phyloP scores from a whole-genome alignment of 2,113 vertebrate species.

The Corythornis vintsioides region DNA sequence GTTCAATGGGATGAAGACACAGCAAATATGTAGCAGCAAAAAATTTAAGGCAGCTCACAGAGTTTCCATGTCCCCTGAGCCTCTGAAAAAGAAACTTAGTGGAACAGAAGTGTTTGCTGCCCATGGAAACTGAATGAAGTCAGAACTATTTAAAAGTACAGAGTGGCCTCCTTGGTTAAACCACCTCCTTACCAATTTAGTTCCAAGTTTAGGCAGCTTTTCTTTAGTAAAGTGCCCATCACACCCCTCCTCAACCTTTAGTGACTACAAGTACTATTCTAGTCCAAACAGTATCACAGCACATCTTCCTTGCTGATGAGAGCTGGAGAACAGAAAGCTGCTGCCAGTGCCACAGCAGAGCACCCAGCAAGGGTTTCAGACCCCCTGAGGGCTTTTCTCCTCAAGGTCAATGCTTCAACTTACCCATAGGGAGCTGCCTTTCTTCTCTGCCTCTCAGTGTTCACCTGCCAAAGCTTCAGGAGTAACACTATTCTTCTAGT shows the following conservation, averaged over 20 bases:
- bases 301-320: not conserved
- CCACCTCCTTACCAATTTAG: not conserved
- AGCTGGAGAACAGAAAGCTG: not conserved
- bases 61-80: not conserved
- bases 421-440: not conserved
- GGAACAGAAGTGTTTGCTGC: not conserved
- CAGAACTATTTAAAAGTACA: not conserved
- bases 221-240: not conserved
- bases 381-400: not conserved
- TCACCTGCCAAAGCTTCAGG: constrained; percentile 13
- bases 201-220: not conserved
- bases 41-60: not conserved
- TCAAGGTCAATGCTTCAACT: not conserved
- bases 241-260: not conserved
- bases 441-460: not conserved
- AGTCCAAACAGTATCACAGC: not conserved
- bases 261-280: not conserved
- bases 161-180: not conserved
- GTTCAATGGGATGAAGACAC: not conserved
- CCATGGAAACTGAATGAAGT: not conserved
- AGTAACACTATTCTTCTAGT: not conserved
- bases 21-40: not conserved
- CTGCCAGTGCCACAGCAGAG: not conserved
- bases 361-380: not conserved
- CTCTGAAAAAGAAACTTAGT: not conserved